Evolutionary conservation across 2,797 vertebrate species (phyloP).

Genomic region (Danio aesculapii): DNA sequence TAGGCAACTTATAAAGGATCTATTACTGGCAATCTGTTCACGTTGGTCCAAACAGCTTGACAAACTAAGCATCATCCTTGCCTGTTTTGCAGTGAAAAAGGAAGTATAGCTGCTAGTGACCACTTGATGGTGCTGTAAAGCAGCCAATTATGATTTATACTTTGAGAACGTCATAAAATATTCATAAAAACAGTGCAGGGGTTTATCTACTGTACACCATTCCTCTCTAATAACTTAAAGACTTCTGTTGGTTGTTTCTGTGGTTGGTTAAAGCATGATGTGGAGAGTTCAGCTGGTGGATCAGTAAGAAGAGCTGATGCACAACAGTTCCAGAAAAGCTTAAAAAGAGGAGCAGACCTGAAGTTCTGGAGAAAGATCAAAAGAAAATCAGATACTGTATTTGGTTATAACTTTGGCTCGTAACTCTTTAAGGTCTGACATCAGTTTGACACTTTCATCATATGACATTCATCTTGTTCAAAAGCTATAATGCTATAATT

Average conservation of each 20-base stretch:
- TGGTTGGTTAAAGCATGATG: slow-evolving; percentile 8
- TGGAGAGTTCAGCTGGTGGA: neutral
- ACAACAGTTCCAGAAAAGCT: neutral
- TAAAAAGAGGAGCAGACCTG: neutral
- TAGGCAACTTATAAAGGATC: too few species aligned
- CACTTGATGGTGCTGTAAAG: slow-evolving; percentile 59
- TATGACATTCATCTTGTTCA: neutral
- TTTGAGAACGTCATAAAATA: neutral
- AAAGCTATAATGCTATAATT: slow-evolving; percentile 10
- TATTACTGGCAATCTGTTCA: too few species aligned
- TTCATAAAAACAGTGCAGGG: neutral
- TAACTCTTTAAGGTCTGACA: neutral
- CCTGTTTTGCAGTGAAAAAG: neutral
- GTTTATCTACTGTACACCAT: neutral
- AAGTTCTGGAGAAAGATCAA: neutral
- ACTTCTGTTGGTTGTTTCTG: slow-evolving; percentile 8
- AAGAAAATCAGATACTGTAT: neutral
- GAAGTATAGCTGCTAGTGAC: slow-evolving; percentile 18
- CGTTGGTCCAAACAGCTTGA: too few species aligned
- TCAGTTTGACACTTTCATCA: neutral
- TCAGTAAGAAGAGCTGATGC: neutral
- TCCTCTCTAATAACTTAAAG: neutral
- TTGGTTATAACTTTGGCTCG: slow-evolving; percentile 1
- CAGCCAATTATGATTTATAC: slow-evolving; percentile 19
- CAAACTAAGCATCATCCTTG: too few species aligned